A percentile compares a stretch with the other conserved stretches of the same genome.
These are phyloP conservation scores for Tragelaphus oryx DNA, from an alignment of 2,797 vertebrate genomes.

Conservation along the genomic window DNA sequence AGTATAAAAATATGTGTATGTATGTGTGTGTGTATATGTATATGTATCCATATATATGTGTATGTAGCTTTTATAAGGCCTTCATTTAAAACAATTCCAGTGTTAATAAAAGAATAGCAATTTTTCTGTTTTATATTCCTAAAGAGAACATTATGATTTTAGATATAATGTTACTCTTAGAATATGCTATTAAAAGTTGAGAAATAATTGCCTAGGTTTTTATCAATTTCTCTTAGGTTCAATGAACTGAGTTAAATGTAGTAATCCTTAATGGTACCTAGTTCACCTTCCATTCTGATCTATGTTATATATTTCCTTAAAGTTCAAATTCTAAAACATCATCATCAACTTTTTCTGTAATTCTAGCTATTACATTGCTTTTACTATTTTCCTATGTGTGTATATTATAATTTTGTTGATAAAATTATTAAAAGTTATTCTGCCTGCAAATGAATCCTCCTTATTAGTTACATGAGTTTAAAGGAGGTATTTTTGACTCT, in stretches of 20 bases:
- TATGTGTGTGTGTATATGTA: not conserved
- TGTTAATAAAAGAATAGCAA: not conserved
- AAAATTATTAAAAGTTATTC: not conserved
- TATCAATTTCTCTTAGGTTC: not conserved
- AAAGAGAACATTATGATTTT: not conserved
- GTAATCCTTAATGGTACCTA: not conserved
- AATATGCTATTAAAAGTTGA: not conserved
- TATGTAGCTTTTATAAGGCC: not conserved
- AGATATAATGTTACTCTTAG: not conserved
- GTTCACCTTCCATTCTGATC: not conserved
- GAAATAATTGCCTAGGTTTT: not conserved
- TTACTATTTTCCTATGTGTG: not conserved
- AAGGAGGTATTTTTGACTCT: not conserved
- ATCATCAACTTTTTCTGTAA: not conserved
- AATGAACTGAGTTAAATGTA: not conserved
- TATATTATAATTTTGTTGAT: not conserved
- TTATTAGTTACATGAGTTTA: not conserved
- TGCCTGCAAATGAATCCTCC: not conserved
- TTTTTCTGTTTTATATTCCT: not conserved
- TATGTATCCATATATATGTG: not conserved
- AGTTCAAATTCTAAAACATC: conserved; percentile 13
- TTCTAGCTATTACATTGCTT: not conserved
- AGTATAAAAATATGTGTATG: not conserved
- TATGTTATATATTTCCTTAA: not conserved
- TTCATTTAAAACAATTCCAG: not conserved